phyloP scores from a whole-genome alignment of 2,797 vertebrate species.

The Gymnothorax reevesii region DNA sequence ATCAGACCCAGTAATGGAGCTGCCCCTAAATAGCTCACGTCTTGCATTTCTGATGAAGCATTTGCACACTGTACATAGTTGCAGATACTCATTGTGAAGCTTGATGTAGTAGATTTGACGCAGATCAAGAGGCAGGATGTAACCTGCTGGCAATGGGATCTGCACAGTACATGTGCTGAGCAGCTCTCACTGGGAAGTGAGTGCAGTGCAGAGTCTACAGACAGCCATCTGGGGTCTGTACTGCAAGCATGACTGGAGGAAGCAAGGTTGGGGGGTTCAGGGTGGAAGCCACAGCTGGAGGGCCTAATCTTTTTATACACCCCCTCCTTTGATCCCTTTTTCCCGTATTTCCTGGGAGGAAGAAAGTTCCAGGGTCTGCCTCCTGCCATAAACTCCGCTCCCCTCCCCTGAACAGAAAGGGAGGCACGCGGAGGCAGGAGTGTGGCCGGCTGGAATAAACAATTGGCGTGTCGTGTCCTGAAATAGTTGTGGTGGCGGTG shows the following conservation, averaged over 20 bases:
- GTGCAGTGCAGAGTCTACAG: neutral
- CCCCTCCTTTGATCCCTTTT: constrained; percentile 19
- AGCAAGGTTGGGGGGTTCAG: neutral
- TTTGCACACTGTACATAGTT: neutral
- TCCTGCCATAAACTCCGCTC: neutral
- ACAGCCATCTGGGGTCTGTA: constrained; percentile 12
- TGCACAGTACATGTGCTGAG: neutral
- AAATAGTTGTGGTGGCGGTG: constrained; percentile 16
- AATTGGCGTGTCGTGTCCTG: constrained; percentile 12
- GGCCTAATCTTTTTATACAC: constrained; percentile 11
- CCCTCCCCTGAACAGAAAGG: neutral
- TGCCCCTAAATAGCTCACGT: neutral
- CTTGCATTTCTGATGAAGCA: neutral
- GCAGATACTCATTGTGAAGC: neutral
- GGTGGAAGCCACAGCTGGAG: constrained; percentile 20
- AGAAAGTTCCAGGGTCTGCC: constrained; percentile 20
- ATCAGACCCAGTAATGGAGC: neutral
- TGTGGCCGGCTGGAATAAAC: constrained; percentile 12
- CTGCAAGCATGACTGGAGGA: neutral
- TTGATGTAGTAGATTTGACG: neutral
- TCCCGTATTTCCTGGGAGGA: constrained; percentile 18
- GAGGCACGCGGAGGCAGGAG: constrained; percentile 8
- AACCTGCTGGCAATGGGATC: neutral
- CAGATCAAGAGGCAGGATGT: neutral
- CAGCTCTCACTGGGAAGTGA: neutral